phyloP scores from a whole-genome alignment of 1,140 invertebrate genomes.

The Wasmannia auropunctata region DNA sequence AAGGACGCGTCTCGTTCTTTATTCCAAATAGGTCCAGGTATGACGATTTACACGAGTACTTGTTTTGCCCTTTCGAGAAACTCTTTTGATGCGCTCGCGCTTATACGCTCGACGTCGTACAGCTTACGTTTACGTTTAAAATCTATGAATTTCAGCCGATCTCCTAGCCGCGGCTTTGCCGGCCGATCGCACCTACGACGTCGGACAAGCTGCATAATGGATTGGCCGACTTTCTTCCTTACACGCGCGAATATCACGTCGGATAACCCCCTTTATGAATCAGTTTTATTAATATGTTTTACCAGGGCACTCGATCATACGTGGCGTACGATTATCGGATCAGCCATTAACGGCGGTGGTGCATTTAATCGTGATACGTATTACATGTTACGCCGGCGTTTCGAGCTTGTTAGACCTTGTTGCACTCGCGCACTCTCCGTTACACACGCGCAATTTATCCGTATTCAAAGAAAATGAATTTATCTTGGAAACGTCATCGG shows the following conservation, averaged over 20 bases:
- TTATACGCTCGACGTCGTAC: neutral
- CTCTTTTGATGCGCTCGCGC: neutral
- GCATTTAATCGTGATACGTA: slow-evolving; percentile 43
- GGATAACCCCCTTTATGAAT: slow-evolving; percentile 37
- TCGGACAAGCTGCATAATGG: slow-evolving; percentile 49
- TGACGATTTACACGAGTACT: neutral
- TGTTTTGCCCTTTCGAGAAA: neutral
- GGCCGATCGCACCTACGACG: slow-evolving; percentile 39
- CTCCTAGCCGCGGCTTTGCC: slow-evolving; percentile 6
- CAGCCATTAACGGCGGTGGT: slow-evolving; percentile 36
- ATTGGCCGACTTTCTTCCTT: slow-evolving; percentile 37
- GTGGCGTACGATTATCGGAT: slow-evolving; percentile 33
- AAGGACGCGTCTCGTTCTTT: neutral
- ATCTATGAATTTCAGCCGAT: slow-evolving; percentile 19
- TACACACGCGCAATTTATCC: slow-evolving; percentile 32
- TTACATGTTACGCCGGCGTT: slow-evolving; percentile 20
- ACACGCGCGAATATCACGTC: slow-evolving; percentile 41
- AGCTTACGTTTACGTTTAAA: neutral
- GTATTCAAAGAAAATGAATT: slow-evolving; percentile 27
- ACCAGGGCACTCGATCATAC: slow-evolving; percentile 39
- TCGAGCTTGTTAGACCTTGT: slow-evolving; percentile 11
- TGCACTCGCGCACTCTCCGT: slow-evolving; percentile 18
- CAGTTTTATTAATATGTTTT: slow-evolving; percentile 58
- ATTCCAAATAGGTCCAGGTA: neutral
- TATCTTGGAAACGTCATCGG: neutral